These are phyloP conservation scores for Vanessa atalanta DNA, from an alignment of 1,140 invertebrate species.

Conservation along the genomic window DNA sequence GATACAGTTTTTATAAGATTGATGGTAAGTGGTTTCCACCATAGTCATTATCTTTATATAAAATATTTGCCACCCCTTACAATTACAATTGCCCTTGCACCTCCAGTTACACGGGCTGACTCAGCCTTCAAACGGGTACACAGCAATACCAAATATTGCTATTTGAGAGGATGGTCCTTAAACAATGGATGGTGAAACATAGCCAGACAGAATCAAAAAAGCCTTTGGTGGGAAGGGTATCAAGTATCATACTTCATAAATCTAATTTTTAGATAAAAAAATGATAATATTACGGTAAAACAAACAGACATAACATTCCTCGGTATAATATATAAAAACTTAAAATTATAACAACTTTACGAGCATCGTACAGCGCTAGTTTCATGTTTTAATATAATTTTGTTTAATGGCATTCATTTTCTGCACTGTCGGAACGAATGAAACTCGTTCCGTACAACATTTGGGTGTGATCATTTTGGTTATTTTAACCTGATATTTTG, in stretches of 20 bases:
- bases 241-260: neutral
- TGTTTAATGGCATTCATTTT: constrained; percentile 25
- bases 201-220: too few species aligned
- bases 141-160: too few species aligned
- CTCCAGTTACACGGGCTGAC: too few species aligned
- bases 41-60: too few species aligned
- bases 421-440: neutral
- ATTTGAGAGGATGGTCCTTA: too few species aligned
- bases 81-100: too few species aligned
- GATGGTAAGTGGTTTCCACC: too few species aligned
- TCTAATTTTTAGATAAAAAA: too few species aligned
- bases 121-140: too few species aligned
- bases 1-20: neutral
- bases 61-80: too few species aligned
- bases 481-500: neutral
- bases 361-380: constrained; percentile 8
- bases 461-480: neutral
- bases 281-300: neutral
- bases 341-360: constrained; percentile 10
- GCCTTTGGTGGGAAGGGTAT: too few species aligned
- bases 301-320: neutral
- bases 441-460: neutral
- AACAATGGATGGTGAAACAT: too few species aligned
- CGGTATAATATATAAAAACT: neutral
- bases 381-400: constrained; percentile 15